Conservation (phyloP, 2,888 invertebrate species). For the Acanthoscelides obtectus region DNA sequence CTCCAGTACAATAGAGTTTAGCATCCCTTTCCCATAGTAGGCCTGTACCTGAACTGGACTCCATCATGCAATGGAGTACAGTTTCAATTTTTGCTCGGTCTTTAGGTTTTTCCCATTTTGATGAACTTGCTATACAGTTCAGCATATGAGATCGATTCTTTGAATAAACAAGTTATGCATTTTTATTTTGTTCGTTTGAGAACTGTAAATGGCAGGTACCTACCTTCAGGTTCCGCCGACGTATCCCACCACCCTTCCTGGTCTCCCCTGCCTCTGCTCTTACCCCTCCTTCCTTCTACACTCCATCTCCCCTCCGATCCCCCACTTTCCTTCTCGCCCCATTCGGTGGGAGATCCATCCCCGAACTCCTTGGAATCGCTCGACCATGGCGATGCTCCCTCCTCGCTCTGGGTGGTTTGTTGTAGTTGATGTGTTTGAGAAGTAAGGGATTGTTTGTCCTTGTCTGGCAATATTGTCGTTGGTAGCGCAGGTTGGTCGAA, state of each 20-base stretch:
- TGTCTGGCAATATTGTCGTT: slow-evolving; percentile 34
- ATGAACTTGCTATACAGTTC: too few species aligned
- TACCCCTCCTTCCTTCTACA: slow-evolving; percentile 40
- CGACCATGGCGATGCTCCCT: slow-evolving; percentile 69
- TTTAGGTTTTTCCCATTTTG: too few species aligned
- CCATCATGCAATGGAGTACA: too few species aligned
- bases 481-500: slow-evolving; percentile 47
- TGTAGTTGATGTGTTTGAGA: not conserved
- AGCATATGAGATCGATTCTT: too few species aligned
- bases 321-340: slow-evolving; percentile 48
- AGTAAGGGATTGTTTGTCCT: slow-evolving; percentile 30
- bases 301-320: slow-evolving; percentile 47
- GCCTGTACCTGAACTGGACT: too few species aligned
- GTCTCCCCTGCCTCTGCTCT: slow-evolving; percentile 36
- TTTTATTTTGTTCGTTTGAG: too few species aligned
- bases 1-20: too few species aligned
- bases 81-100: too few species aligned
- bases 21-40: too few species aligned
- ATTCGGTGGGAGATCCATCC: slow-evolving; percentile 48
- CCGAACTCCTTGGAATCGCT: slow-evolving; percentile 67
- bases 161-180: too few species aligned
- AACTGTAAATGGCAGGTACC: not conserved
- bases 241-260: slow-evolving; percentile 49
- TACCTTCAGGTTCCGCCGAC: slow-evolving; percentile 44
- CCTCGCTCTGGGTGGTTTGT: slow-evolving; percentile 43